Evolutionary conservation across 2,888 invertebrate species (phyloP).

Genomic region (Mimumesa dahlbomi): DNA sequence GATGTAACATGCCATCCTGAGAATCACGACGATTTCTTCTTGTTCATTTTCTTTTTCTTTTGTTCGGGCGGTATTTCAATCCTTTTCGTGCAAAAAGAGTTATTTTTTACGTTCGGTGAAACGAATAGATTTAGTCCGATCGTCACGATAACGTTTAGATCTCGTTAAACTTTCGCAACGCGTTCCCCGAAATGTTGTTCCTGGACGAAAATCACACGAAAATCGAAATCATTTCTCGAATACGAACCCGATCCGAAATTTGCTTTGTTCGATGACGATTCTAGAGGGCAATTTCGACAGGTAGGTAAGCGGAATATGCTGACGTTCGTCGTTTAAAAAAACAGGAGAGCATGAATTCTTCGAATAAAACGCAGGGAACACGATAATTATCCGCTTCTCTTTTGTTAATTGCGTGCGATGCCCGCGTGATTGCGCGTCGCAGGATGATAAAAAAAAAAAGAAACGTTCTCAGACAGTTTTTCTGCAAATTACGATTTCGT

Average conservation of each 20-base stretch:
- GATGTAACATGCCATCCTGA: not conserved
- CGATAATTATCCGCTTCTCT: too few species aligned
- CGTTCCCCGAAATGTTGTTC: too few species aligned
- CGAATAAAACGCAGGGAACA: slow-evolving; percentile 26
- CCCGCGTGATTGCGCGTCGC: too few species aligned
- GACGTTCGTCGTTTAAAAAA: slow-evolving; percentile 58
- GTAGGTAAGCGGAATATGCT: slow-evolving; percentile 70
- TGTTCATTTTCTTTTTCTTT: not conserved
- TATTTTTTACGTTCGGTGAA: too few species aligned
- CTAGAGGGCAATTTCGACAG: slow-evolving; percentile 45
- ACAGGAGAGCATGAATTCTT: slow-evolving; percentile 62
- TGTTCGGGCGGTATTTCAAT: not conserved
- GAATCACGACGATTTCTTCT: not conserved
- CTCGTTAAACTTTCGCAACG: too few species aligned
- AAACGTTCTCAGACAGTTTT: too few species aligned
- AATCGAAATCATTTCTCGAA: not conserved
- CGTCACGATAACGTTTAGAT: too few species aligned
- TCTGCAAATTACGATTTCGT: too few species aligned
- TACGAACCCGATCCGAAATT: slow-evolving; percentile 49
- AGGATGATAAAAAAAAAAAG: too few species aligned
- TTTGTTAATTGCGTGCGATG: too few species aligned
- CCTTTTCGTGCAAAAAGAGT: not conserved
- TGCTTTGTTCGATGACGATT: slow-evolving; percentile 4
- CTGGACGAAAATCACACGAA: not conserved
- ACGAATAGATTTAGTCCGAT: too few species aligned